These are phyloP conservation scores for Poecilia gillii DNA, from an alignment of 2,797 vertebrate genomes.

Conservation along the genomic window DNA sequence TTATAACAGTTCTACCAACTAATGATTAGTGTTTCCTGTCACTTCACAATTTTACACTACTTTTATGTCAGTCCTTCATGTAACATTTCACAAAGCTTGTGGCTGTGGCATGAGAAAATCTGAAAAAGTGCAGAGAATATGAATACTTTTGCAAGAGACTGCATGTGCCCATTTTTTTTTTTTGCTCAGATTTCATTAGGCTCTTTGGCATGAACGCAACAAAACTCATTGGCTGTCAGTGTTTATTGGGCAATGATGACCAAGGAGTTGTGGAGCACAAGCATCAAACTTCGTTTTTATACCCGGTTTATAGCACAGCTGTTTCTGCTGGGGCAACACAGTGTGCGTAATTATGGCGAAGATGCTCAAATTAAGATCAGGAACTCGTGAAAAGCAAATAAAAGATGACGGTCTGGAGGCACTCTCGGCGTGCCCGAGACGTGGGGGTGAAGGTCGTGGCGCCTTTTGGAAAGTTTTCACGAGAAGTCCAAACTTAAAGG, in stretches of 20 bases:
- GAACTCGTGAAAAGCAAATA: slow-evolving; percentile 67
- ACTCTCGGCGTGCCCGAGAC: slow-evolving; percentile 5
- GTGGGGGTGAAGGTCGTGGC: slow-evolving; percentile 45
- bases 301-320: slow-evolving; percentile 81
- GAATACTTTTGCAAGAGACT: not conserved
- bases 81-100: not conserved
- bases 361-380: slow-evolving; percentile 75
- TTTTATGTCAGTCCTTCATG: not conserved
- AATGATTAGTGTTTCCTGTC: not conserved
- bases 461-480: slow-evolving; percentile 40
- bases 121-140: not conserved
- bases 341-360: slow-evolving; percentile 70
- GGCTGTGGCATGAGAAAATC: not conserved
- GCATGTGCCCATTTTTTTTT: not conserved
- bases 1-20: not conserved
- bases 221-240: slow-evolving; percentile 66
- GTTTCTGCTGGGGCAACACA: slow-evolving; percentile 72
- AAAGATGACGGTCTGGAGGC: slow-evolving; percentile 26
- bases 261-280: slow-evolving; percentile 75
- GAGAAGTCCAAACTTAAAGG: slow-evolving; percentile 25
- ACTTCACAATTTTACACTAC: not conserved
- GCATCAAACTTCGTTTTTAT: slow-evolving; percentile 78
- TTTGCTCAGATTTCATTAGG: slow-evolving; percentile 55
- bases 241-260: slow-evolving; percentile 80
- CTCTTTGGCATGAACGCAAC: slow-evolving; percentile 52